phyloP scores from a whole-genome alignment of 2,113 vertebrate species.

The Nothocercus nigrocapillus region DNA sequence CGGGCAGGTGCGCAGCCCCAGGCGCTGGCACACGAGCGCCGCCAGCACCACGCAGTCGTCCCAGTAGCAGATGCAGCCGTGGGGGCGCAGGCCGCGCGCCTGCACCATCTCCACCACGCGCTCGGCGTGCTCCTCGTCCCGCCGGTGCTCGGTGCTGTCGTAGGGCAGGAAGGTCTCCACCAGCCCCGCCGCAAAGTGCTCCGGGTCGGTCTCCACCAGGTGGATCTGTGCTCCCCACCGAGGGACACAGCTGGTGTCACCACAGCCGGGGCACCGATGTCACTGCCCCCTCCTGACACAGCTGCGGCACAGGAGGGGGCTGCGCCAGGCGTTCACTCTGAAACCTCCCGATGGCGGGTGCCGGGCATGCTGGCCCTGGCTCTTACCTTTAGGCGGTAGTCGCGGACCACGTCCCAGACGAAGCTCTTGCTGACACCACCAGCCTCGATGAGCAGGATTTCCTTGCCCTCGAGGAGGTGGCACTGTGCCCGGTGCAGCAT shows the following conservation, averaged over 20 bases:
- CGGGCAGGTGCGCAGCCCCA: conserved; percentile 76
- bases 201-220: conserved; percentile 82
- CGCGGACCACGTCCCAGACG: conserved; percentile 39
- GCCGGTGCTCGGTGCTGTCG: conserved; percentile 78
- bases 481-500: conserved; percentile 29
- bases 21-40: conserved; percentile 74
- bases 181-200: conserved; percentile 82
- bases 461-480: conserved; percentile 46
- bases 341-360: background rate
- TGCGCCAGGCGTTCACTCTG: background rate
- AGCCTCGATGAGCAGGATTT: conserved; percentile 55
- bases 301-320: background rate
- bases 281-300: no score
- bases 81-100: conserved; percentile 67
- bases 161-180: conserved; percentile 83
- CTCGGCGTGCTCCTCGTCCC: conserved; percentile 79
- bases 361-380: no score
- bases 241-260: background rate
- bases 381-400: conserved; percentile 40
- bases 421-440: conserved; percentile 54
- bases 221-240: conserved; percentile 68
- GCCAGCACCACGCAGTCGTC: conserved; percentile 85
- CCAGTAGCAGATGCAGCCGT: conserved; percentile 86
- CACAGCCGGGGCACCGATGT: no score
- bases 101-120: conserved; percentile 72